phyloP scores from a whole-genome alignment of 1,140 invertebrate genomes.

The Zeugodacus cucurbitae region DNA sequence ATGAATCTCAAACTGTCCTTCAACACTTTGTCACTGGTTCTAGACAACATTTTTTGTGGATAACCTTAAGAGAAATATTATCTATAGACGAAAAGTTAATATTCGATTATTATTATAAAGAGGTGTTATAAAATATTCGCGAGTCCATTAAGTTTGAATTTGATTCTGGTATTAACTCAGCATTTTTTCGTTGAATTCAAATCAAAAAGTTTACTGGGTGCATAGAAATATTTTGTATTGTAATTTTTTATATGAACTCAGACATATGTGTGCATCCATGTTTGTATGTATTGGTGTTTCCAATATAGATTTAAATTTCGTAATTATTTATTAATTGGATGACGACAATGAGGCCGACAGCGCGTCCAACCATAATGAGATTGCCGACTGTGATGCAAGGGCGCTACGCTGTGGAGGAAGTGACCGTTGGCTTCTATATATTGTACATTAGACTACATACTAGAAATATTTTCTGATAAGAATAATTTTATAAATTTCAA shows the following conservation, averaged over 20 bases:
- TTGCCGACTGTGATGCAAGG: neutral
- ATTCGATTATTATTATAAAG: too few relatives aligned
- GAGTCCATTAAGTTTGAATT: too few relatives aligned
- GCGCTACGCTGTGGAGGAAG: neutral
- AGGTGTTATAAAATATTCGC: too few relatives aligned
- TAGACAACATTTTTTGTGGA: too few relatives aligned
- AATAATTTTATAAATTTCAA: neutral
- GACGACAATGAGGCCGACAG: neutral
- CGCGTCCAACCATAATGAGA: neutral
- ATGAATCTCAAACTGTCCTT: too few relatives aligned
- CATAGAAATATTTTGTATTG: too few relatives aligned
- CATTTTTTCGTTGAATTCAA: too few relatives aligned
- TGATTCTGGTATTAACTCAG: too few relatives aligned
- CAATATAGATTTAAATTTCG: conserved; percentile 4
- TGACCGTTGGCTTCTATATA: neutral
- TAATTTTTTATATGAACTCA: neutral
- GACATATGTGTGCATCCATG: neutral
- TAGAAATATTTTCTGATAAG: conserved; percentile 1
- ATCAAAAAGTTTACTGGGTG: too few relatives aligned
- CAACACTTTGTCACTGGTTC: too few relatives aligned
- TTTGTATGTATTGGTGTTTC: neutral
- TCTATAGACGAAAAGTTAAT: too few relatives aligned
- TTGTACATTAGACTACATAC: neutral
- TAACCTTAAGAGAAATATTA: too few relatives aligned
- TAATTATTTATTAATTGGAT: conserved; percentile 19